Evolutionary conservation across 2,888 invertebrate species (phyloP).

Genomic region (Eledona agricola): DNA sequence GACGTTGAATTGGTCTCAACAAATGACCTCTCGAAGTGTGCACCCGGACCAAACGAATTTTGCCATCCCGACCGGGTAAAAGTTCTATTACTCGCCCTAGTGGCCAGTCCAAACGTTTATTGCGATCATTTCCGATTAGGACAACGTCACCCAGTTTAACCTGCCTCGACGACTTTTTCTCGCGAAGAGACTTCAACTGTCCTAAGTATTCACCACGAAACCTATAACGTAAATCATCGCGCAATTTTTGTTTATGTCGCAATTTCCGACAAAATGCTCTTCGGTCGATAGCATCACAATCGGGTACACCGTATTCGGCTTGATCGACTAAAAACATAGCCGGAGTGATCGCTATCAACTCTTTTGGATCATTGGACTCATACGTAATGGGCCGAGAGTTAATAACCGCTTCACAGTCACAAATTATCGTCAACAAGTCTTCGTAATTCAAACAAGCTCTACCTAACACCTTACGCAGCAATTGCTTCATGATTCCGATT

Average conservation of each 20-base stretch:
- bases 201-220: constrained; percentile 45
- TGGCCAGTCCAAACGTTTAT: no score
- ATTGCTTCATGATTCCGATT: constrained; percentile 54
- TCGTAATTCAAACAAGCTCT: constrained; percentile 45
- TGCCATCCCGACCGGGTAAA: no score
- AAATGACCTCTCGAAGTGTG: no score
- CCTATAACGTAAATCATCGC: constrained; percentile 34
- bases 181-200: no score
- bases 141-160: no score
- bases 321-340: constrained; percentile 44
- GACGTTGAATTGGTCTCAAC: no score
- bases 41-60: no score
- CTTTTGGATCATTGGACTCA: constrained; percentile 31
- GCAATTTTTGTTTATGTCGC: constrained; percentile 34
- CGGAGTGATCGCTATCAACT: constrained; percentile 41
- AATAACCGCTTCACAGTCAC: constrained; percentile 51
- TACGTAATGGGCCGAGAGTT: constrained; percentile 51
- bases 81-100: no score
- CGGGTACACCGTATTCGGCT: constrained; percentile 34
- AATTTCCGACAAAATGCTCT: constrained; percentile 24
- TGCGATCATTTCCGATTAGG: no score
- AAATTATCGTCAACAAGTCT: constrained; percentile 45
- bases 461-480: constrained; percentile 54
- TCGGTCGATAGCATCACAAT: constrained; percentile 34
- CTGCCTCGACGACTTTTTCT: no score